phyloP scores from a whole-genome alignment of 2,113 vertebrate species.

The Ceyx melanurus region DNA sequence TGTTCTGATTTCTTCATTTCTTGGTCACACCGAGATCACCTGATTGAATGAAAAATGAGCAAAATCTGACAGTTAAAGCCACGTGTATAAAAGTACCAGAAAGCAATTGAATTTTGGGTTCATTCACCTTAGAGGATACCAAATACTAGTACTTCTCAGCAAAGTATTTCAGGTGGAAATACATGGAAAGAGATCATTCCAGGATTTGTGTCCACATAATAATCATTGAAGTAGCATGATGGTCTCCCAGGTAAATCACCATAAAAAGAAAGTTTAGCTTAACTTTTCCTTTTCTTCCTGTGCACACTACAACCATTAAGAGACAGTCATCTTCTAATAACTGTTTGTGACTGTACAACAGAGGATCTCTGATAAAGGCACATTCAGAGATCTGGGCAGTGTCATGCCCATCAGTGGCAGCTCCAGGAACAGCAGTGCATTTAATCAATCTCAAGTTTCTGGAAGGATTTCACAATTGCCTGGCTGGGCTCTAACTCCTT shows the following conservation, averaged over 20 bases:
- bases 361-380: background rate
- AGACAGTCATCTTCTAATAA: background rate
- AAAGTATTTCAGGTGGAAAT: background rate
- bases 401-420: background rate
- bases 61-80: background rate
- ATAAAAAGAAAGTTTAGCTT: background rate
- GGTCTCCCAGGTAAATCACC: background rate
- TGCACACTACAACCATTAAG: background rate
- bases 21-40: background rate
- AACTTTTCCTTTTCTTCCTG: background rate
- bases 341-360: background rate
- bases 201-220: background rate
- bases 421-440: background rate
- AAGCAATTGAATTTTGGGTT: background rate
- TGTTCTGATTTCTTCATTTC: background rate
- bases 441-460: background rate
- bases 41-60: background rate
- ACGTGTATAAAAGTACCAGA: background rate
- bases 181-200: background rate
- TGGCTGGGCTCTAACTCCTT: background rate
- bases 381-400: background rate
- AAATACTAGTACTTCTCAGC: background rate
- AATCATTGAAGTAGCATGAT: background rate
- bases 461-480: background rate
- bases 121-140: background rate